phyloP scores from a whole-genome alignment of 2,113 vertebrate species.

The Andinoacara biseriatus region DNA sequence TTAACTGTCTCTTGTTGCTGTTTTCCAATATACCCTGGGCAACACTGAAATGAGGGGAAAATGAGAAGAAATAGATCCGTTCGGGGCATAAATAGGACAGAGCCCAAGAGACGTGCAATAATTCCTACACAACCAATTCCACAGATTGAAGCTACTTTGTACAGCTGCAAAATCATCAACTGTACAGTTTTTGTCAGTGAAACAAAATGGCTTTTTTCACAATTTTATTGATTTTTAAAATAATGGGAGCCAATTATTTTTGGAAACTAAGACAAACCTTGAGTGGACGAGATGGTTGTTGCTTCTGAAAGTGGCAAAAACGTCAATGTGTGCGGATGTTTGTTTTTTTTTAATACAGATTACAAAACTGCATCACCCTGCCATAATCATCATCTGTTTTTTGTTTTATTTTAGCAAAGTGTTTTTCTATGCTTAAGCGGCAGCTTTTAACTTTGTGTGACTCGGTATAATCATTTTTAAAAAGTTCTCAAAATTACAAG shows the following conservation, averaged over 20 bases:
- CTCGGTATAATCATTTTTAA: background rate
- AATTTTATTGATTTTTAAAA: background rate
- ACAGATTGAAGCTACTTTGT: background rate
- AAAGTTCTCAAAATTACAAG: background rate
- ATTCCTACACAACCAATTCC: constrained; percentile 9
- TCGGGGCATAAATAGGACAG: background rate
- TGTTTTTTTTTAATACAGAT: background rate
- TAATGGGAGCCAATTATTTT: background rate
- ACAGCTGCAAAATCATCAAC: background rate
- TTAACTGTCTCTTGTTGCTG: background rate
- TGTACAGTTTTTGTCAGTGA: background rate
- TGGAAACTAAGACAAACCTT: background rate
- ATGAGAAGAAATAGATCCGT: background rate
- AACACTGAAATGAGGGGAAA: background rate
- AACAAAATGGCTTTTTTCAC: background rate
- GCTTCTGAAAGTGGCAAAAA: background rate
- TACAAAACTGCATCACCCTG: background rate
- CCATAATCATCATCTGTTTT: background rate
- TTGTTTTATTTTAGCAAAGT: background rate
- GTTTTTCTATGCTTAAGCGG: background rate
- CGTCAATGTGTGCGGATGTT: background rate
- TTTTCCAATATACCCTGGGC: background rate
- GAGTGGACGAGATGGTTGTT: background rate
- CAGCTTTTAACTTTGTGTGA: background rate
- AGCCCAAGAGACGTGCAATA: background rate